A percentile compares a stretch with the other conserved stretches of the same genome.
These are phyloP conservation scores for Calyptommatus sinebrachiatus DNA, from an alignment of 2,113 vertebrate species.

Conservation along the genomic window DNA sequence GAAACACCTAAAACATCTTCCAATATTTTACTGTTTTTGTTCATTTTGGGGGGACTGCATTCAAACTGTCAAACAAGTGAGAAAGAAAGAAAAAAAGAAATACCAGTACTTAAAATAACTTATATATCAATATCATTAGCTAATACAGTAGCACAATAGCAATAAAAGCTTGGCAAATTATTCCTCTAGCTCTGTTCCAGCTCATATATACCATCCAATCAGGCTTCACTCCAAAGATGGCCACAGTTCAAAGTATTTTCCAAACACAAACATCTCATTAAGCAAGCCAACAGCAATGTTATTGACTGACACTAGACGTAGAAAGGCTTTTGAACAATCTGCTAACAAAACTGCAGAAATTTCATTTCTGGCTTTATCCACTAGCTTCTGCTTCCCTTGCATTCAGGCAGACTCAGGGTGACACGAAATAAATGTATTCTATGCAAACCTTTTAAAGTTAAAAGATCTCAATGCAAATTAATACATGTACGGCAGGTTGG, in stretches of 20 bases:
- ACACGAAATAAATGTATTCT: constrained; percentile 25
- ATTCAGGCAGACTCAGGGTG: neutral
- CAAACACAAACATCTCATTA: constrained; percentile 12
- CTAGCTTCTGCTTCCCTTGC: constrained; percentile 10
- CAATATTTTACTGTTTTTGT: neutral
- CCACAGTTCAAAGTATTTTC: neutral
- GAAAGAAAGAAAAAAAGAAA: neutral
- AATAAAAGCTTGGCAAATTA: constrained; percentile 14
- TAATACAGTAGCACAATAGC: neutral
- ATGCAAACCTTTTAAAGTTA: constrained; percentile 32
- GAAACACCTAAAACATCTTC: neutral
- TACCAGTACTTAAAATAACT: neutral
- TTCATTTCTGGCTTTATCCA: constrained; percentile 23
- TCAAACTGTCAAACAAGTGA: neutral
- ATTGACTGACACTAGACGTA: constrained; percentile 2
- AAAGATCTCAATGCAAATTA: neutral
- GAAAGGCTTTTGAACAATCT: neutral
- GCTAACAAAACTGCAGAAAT: constrained; percentile 25
- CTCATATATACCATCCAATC: constrained; percentile 7
- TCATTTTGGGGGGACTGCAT: constrained; percentile 8
- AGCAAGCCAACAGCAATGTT: constrained; percentile 19
- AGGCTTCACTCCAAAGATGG: neutral
- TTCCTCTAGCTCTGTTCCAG: neutral
- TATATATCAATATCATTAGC: neutral
- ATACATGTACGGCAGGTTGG: neutral